Evolutionary conservation across 2,113 vertebrate genomes (phyloP), one percentile per base, ranked within the genome.

Genomic region (Columba livia): DNA sequence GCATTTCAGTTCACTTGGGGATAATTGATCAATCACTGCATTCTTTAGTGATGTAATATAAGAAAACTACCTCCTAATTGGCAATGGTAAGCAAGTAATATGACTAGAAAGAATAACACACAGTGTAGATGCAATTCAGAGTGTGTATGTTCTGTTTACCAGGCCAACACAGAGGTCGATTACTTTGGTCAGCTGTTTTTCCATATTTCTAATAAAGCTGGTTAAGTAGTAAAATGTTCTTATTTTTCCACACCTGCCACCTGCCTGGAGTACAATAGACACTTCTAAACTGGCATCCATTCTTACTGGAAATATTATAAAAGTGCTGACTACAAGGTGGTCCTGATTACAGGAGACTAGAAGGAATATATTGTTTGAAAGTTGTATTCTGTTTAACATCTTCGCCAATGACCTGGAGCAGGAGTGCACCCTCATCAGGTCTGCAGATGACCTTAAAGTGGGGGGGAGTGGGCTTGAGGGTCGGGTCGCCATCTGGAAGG

Each of bases 171-270:
- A 0, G 75, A 83, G 18, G 53, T 0, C 79, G 70, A 79, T 71
- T 92, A 48, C n/a, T 88, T 82, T 34, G 53, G 29, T 84, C 61
- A 83, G 36, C 5, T 11, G 36, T 79, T 90, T 94, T 89, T 83
- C 67, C n/a, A 36, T 26, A 57, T 31, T 71, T 81, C 70, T 51
- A 79, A 90, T 93, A 91, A 26, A 85, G 31, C 56, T 77, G 65
- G 38, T 80, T 75, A 88, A 88, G 29, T n/a, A 81, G 69, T 51
- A 88, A 94, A 95, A 96, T 6, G 31, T 62, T 86, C 67, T 56
- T 71, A 25, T 62, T 93, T 96, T 96, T 93, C 79, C 85, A 93
- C 72, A 93, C 88, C 90, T 86, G 85, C 73, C 88, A 93, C 73
- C 71, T 89, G 64, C 42, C 58, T 92, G 44, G 56, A 80, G 58